Conservation (phyloP, 2,888 invertebrate genomes). For the Melanotus villosus region DNA sequence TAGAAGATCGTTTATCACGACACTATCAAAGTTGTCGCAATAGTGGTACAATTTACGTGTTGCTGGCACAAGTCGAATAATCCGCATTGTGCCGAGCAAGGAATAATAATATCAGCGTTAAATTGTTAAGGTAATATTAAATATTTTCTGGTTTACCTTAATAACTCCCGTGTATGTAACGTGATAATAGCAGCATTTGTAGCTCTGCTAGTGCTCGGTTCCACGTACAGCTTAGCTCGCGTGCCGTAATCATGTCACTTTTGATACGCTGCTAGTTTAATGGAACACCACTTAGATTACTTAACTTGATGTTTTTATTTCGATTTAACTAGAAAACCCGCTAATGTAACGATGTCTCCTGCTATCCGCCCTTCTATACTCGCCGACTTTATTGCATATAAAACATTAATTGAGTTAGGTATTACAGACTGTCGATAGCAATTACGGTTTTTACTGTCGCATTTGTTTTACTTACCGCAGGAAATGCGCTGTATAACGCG, state of each 20-base stretch:
- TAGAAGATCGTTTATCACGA: too few species aligned
- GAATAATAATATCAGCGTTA: slow-evolving; percentile 11
- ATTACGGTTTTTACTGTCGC: slow-evolving; percentile 46
- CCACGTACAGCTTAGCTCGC: slow-evolving; percentile 52
- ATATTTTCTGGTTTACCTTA: not conserved
- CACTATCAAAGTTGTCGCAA: not conserved
- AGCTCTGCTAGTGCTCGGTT: slow-evolving; percentile 20
- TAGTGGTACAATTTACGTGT: not conserved
- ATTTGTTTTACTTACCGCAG: slow-evolving; percentile 38
- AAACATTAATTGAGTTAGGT: slow-evolving; percentile 56
- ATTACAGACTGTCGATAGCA: slow-evolving; percentile 54
- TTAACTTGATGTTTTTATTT: slow-evolving; percentile 66
- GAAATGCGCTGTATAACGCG: slow-evolving; percentile 31
- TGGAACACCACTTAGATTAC: slow-evolving; percentile 67
- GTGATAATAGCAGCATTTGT: slow-evolving; percentile 20
- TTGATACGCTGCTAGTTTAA: slow-evolving; percentile 63
- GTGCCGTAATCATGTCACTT: slow-evolving; percentile 63
- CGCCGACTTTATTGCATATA: slow-evolving; percentile 50
- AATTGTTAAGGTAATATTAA: slow-evolving; percentile 17
- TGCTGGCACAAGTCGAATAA: not conserved
- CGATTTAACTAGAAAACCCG: slow-evolving; percentile 62
- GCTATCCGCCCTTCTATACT: slow-evolving; percentile 20
- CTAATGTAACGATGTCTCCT: slow-evolving; percentile 58
- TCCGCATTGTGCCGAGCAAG: not conserved
- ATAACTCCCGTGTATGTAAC: slow-evolving; percentile 13